A percentile compares a stretch with the other conserved stretches of the same genome.
These are phyloP conservation scores for Euzetes globulus DNA, from an alignment of 2,888 invertebrate species.

Conservation along the genomic window DNA sequence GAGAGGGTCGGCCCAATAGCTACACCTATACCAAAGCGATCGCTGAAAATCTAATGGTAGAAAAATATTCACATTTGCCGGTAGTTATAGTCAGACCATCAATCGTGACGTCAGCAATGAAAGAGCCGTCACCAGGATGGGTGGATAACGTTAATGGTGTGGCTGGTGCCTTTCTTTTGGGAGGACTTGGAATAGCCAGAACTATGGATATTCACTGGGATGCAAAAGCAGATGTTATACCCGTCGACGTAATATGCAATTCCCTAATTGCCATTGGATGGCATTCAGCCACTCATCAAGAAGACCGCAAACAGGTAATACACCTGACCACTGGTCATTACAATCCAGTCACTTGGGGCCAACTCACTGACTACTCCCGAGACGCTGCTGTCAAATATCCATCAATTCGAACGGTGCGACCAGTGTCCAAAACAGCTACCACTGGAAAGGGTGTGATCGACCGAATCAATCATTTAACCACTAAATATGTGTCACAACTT, in stretches of 20 bases:
- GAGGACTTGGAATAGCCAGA: slow-evolving; percentile 31
- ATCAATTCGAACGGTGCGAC: slow-evolving; percentile 40
- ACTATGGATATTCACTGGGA: slow-evolving; percentile 51
- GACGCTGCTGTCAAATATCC: slow-evolving; percentile 54
- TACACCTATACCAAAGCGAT: slow-evolving; percentile 54
- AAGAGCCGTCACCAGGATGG: slow-evolving; percentile 47
- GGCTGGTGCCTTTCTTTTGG: slow-evolving; percentile 43
- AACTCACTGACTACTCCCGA: slow-evolving; percentile 62
- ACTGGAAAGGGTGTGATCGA: not conserved
- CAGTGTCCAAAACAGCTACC: slow-evolving; percentile 14
- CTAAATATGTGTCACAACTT: slow-evolving; percentile 31
- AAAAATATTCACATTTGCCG: slow-evolving; percentile 49
- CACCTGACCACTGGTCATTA: slow-evolving; percentile 82
- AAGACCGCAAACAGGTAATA: slow-evolving; percentile 22
- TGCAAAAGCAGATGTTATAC: slow-evolving; percentile 21
- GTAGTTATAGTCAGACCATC: slow-evolving; percentile 52
- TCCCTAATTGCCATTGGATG: slow-evolving; percentile 77
- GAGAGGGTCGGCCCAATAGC: slow-evolving; percentile 50
- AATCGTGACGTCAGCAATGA: slow-evolving; percentile 49
- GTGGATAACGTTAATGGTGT: slow-evolving; percentile 50
- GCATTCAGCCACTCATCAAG: slow-evolving; percentile 59
- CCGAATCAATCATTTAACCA: slow-evolving; percentile 45
- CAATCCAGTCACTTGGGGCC: slow-evolving; percentile 77
- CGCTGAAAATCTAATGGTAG: slow-evolving; percentile 50
- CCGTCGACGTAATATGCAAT: slow-evolving; percentile 80